Conservation (phyloP, 2,113 vertebrate species). For the Oreotrochilus melanogaster region DNA sequence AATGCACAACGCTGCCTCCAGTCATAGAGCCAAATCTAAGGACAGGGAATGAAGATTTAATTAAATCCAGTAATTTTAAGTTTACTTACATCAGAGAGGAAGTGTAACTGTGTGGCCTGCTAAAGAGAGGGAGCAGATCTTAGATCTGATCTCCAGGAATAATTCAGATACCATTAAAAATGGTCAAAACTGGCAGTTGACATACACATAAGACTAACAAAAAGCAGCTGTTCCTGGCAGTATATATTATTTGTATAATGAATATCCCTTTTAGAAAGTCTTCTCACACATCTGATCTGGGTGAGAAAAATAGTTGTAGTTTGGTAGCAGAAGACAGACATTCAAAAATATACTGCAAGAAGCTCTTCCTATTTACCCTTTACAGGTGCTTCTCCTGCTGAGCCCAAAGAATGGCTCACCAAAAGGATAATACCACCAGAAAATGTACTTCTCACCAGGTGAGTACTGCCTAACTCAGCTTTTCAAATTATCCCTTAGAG, state of each 20-base stretch:
- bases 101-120: not conserved
- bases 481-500: not conserved
- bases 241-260: not conserved
- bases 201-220: not conserved
- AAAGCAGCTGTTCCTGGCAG: not conserved
- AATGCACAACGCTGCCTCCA: not conserved
- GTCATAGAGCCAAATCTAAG: not conserved
- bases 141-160: not conserved
- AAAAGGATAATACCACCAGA: not conserved
- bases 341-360: not conserved
- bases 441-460: not conserved
- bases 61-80: not conserved
- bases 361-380: not conserved
- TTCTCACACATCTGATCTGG: not conserved
- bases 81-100: not conserved
- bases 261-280: not conserved
- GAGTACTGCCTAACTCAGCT: not conserved
- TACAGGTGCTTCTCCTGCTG: not conserved
- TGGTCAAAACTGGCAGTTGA: not conserved
- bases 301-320: not conserved
- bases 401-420: fast-evolving
- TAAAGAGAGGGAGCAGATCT: not conserved
- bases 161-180: not conserved
- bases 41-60: not conserved
- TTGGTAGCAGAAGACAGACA: not conserved